Evolutionary conservation across 2,113 vertebrate genomes (phyloP).

Genomic region (Plectropomus leopardus): DNA sequence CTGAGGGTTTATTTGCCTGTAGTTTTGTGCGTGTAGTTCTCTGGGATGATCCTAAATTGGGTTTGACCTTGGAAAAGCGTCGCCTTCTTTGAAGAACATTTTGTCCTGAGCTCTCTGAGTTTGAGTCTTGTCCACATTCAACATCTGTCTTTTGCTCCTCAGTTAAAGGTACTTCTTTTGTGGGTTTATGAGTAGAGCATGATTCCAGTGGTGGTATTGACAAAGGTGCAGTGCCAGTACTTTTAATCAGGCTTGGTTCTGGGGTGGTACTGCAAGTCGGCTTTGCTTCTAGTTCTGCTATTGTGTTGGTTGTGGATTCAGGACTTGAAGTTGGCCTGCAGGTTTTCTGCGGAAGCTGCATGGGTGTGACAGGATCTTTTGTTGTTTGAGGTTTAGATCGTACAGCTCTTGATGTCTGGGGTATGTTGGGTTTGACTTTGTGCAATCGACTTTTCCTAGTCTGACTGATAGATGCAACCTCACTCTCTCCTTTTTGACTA

Average conservation of each 20-base stretch:
- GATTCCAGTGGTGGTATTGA: neutral
- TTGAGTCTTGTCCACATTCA: neutral
- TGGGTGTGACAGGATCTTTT: neutral
- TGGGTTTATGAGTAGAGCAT: slow-evolving; percentile 8
- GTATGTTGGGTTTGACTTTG: neutral
- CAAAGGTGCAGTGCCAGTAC: neutral
- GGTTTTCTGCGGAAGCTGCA: neutral
- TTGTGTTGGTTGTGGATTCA: neutral
- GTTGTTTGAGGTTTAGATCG: too few relatives aligned
- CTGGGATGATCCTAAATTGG: slow-evolving; percentile 45
- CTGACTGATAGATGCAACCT: too few relatives aligned
- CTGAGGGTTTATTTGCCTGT: neutral
- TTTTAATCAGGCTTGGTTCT: neutral
- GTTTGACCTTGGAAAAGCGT: slow-evolving; percentile 59
- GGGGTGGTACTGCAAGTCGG: neutral
- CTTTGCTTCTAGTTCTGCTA: neutral
- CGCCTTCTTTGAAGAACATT: slow-evolving; percentile 40
- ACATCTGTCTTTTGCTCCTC: neutral
- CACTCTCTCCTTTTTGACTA: too few relatives aligned
- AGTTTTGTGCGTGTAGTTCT: slow-evolving; percentile 24
- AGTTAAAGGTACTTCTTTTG: slow-evolving; percentile 1
- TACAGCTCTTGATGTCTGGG: too few relatives aligned
- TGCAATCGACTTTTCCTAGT: too few relatives aligned
- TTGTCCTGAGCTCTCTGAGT: slow-evolving; percentile 19
- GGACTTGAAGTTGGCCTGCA: neutral